Percentiles rank a stretch among this genome's conserved stretches.
Conservation (phyloP, 2,113 vertebrate genomes). For the Lophotis ruficrista region DNA sequence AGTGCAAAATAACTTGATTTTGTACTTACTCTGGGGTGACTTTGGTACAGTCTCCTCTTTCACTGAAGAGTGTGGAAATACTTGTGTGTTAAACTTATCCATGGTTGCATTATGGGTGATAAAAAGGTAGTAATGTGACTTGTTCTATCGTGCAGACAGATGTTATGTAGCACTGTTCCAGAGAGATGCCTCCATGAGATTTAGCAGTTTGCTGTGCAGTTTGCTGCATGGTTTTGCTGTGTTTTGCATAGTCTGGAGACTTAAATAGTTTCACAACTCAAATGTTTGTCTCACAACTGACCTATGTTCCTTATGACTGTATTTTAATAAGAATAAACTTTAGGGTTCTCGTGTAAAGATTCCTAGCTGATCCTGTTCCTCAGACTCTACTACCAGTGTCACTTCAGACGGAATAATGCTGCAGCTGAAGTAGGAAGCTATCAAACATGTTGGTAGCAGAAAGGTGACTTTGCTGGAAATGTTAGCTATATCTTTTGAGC, state of each 20-base stretch:
- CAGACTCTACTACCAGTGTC: not conserved
- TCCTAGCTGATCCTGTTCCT: not conserved
- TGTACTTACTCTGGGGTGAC: not conserved
- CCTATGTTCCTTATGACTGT: not conserved
- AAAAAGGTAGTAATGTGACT: not conserved
- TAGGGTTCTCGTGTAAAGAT: not conserved
- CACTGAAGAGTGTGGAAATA: not conserved
- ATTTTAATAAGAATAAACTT: not conserved
- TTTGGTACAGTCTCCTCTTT: not conserved
- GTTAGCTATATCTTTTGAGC: not conserved
- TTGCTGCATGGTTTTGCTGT: not conserved
- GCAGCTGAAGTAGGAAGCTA: not conserved
- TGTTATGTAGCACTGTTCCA: fast-evolving
- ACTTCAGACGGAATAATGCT: not conserved
- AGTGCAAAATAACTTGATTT: not conserved
- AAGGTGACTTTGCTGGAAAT: not conserved
- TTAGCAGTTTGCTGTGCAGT: not conserved
- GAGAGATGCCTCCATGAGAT: not conserved
- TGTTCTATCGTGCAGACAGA: fast-evolving
- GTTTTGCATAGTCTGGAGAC: not conserved
- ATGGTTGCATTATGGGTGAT: not conserved
- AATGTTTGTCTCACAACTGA: not conserved
- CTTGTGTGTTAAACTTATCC: not conserved
- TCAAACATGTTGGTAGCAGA: not conserved
- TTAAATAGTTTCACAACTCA: not conserved